These are phyloP conservation scores for Pseudomugil gertrudae DNA, from an alignment of 2,797 vertebrate species.

Conservation along the genomic window DNA sequence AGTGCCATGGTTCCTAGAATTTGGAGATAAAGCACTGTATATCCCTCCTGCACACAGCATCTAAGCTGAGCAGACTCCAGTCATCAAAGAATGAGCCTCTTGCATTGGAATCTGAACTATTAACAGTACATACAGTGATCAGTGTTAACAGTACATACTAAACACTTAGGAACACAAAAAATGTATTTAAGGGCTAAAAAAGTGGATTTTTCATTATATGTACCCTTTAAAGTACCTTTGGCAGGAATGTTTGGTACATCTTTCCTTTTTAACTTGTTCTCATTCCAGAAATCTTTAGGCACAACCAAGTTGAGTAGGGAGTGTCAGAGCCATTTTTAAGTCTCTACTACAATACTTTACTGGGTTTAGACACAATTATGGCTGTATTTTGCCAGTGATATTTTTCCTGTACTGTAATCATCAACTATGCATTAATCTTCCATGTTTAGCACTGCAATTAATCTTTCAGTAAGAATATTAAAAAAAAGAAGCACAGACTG, in stretches of 20 bases:
- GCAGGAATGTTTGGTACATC: no score
- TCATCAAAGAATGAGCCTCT: neutral
- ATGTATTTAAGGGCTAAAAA: no score
- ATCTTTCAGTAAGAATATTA: no score
- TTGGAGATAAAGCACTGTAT: neutral
- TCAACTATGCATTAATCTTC: neutral
- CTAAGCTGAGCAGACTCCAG: neutral
- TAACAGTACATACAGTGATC: neutral
- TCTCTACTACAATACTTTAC: neutral
- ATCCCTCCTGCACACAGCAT: neutral
- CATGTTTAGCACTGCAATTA: neutral
- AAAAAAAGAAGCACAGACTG: no score
- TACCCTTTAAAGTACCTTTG: no score
- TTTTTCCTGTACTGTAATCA: neutral
- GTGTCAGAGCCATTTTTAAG: neutral
- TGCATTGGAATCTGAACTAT: neutral
- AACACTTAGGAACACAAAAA: no score
- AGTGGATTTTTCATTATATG: no score
- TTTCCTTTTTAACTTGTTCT: neutral
- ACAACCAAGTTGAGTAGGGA: neutral
- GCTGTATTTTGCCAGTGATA: neutral
- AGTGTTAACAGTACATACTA: no score
- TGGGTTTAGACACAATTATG: neutral
- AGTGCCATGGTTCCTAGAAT: neutral
- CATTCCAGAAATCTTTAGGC: no score